phyloP scores from a whole-genome alignment of 2,797 vertebrate species.

The Paedocypris micromegethes region DNA sequence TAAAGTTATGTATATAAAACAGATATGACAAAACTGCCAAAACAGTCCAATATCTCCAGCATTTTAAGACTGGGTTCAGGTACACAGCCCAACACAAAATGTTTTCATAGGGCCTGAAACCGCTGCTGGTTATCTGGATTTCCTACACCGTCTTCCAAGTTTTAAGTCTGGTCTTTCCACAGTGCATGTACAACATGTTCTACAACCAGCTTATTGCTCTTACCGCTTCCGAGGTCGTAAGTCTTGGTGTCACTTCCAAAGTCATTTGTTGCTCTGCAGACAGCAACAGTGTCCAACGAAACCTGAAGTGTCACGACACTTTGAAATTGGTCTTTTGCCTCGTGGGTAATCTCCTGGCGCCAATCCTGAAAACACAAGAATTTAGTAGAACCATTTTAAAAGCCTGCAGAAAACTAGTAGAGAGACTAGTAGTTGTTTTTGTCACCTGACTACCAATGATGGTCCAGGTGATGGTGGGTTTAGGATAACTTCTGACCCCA shows the following conservation, averaged over 20 bases:
- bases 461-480: slow-evolving; percentile 75
- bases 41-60: no score
- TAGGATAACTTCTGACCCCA: slow-evolving; percentile 72
- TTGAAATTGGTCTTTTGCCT: slow-evolving; percentile 55
- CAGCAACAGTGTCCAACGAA: slow-evolving; percentile 68
- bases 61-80: no score
- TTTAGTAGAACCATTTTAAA: not conserved
- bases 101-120: no score
- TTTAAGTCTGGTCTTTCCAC: no score
- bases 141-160: no score
- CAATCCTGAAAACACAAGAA: slow-evolving; percentile 55
- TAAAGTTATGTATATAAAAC: no score
- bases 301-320: slow-evolving; percentile 77
- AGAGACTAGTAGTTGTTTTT: not conserved
- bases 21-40: no score
- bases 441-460: slow-evolving; percentile 69
- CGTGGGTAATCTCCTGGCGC: slow-evolving; percentile 58
- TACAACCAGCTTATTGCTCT: no score
- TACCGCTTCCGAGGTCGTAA: slow-evolving; percentile 71
- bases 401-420: not conserved
- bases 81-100: no score
- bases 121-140: no score
- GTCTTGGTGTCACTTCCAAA: slow-evolving; percentile 66
- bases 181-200: no score
- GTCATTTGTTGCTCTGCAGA: slow-evolving; percentile 74